Base-by-base conservation (phyloP, 2,797 vertebrate species). In the Sus cebifrons region DNA sequence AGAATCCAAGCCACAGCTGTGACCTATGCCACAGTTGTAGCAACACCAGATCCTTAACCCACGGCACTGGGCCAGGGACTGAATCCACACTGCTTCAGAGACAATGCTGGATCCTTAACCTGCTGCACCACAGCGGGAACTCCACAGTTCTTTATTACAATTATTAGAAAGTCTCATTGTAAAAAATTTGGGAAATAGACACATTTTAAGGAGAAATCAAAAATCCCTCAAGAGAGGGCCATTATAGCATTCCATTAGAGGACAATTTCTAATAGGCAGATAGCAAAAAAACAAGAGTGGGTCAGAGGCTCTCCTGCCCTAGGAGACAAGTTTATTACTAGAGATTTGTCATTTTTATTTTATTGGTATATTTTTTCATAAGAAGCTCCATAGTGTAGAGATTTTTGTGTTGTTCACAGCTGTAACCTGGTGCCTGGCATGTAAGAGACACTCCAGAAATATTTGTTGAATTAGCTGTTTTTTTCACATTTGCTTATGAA, bases 101-200 rank as follows among this genome's bases (percentile, higher is more conserved):
- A 36, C 36, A 36, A 36, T 36, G 36, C 36, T 36, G 36, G 36
- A 36, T 36, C 36, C 36, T 4, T 36, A 36, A 36, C 36, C 36
- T 36, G 36, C 36, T 36, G 36, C 36, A 4, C 36, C 36, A 36
- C 36, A 36, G 36, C 36, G 36, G 36, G 36, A 36, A 36, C 36
- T 36, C 36, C 36, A 36, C 36, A 36, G 36, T 36, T 36, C 36
- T 36, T 36, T 36, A 36, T 36, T 36, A 36, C 36, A 36, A 36
- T 36, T 36, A 36, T 36, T 36, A 3, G 36, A 36, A 44, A 67
- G 18, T 6, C 20, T 96, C 8, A 27, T 18, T 62, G 44, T 44
- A 36, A 29, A 79, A 83, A 14, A 91, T 9, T n/a, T 83, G 58
- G 62, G 68, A 91, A 89, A 70, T 32, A 91, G 44, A 96, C 52